Evolutionary conservation across 2,113 vertebrate species (phyloP).

Genomic region (Hippoglossus stenolepis): DNA sequence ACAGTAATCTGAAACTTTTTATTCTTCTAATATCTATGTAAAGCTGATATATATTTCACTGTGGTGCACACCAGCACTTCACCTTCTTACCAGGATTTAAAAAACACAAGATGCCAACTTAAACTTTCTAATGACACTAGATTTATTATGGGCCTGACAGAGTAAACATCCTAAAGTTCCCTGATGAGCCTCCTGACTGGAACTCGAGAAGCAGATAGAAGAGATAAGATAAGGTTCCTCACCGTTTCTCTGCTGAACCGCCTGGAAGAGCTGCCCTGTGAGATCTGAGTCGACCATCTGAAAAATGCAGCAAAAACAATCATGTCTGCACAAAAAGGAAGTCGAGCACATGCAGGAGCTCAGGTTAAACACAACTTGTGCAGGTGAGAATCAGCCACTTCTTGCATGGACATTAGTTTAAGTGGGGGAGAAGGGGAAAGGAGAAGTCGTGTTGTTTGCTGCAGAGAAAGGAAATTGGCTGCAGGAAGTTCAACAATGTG

Average conservation of each 20-base stretch:
- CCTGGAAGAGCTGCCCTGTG: constrained; percentile 26
- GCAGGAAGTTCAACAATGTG: constrained; percentile 23
- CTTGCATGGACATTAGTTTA: no score
- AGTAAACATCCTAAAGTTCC: no score
- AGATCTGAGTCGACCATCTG: constrained; percentile 68
- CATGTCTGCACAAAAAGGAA: background rate
- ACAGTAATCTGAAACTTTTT: no score
- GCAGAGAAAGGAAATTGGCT: background rate
- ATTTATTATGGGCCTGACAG: background rate
- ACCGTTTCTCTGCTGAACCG: constrained; percentile 57
- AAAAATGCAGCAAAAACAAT: constrained; percentile 45
- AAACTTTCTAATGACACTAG: no score
- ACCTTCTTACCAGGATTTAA: no score
- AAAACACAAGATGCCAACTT: no score
- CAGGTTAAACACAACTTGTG: background rate
- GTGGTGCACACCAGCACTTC: no score
- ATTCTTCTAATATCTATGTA: no score
- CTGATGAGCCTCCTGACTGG: no score
- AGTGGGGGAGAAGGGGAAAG: background rate
- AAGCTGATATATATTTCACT: no score
- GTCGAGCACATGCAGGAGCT: background rate
- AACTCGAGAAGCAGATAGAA: background rate
- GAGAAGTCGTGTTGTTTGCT: no score
- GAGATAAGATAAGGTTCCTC: constrained; percentile 13
- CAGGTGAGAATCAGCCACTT: background rate